Base-by-base conservation (phyloP, 2,888 invertebrate genomes). In the Oligia fasciuncula region DNA sequence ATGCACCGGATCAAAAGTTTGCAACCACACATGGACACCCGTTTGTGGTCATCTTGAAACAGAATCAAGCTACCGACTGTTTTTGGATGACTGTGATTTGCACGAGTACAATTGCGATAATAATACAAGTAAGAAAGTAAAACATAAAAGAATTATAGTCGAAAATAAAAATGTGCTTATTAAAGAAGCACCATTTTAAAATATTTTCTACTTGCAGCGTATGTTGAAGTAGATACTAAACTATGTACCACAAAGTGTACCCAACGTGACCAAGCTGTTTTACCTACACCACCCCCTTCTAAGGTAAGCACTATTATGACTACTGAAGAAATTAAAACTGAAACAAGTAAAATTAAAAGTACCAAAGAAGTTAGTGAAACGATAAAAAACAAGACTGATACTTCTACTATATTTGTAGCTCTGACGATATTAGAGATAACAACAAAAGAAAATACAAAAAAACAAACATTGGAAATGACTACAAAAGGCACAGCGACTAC, bases 31-130 rank as follows among this genome's bases (percentile, higher is more conserved):
- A 8, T 90, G 92, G 85, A 74, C 82, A 35, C 66, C 90, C 1
- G 72, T 91, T 73, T 96, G 96, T 88, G 95, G 93, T 0, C 76
- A 88, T 70, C 90, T 93, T 66, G 84, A 80, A 35, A 78, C 40
- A 0, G 73, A 86, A 62, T 76, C 77, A n/a, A 81, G 79, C 23
- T 82, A 82, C 9, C 90, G 91, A 84, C 60, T 88, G 35, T 96
- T 96, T 89, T 74, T 93, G 54, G 96, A 96, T 65, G 90, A 92
- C 29, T 96, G 96, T 83, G 94, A 95, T 71, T 91, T 95, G 91
- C 88, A 89, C 67, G 95, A 96, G 86, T 93, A 92, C 81, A 95
- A 95, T 70, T 96, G 96, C 76, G 92, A 93, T 72, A 78, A 93
- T 76, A 86, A 88, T 11, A 90, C 87, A 91, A 90, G 95, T 95